Evolutionary conservation across 2,888 invertebrate species (phyloP).

Genomic region (Dryobota labecula): DNA sequence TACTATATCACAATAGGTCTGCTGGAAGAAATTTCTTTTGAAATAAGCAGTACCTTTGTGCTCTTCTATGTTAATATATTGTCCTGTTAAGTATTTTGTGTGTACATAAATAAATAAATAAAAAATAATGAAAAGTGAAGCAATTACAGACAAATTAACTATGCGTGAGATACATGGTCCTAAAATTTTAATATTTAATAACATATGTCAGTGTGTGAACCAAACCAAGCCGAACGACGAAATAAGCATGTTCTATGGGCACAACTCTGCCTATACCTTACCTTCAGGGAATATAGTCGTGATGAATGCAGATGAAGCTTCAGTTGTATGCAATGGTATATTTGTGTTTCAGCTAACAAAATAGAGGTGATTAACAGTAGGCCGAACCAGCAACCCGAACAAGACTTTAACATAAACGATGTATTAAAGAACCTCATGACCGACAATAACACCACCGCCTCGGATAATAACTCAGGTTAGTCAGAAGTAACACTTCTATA

Average conservation of each 20-base stretch:
- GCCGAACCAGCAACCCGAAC: slow-evolving; percentile 85
- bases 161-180: too few species aligned
- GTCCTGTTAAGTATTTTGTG: too few species aligned
- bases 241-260: not conserved
- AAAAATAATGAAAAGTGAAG: too few species aligned
- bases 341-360: slow-evolving; percentile 82
- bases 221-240: too few species aligned
- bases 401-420: slow-evolving; percentile 89
- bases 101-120: too few species aligned
- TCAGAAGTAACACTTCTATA: not conserved
- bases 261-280: not conserved
- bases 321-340: not conserved
- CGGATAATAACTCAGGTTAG: slow-evolving; percentile 83
- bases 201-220: too few species aligned
- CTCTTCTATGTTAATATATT: too few species aligned
- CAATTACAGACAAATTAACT: too few species aligned
- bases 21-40: too few species aligned
- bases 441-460: slow-evolving; percentile 75
- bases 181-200: too few species aligned
- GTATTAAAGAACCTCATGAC: slow-evolving; percentile 90
- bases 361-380: slow-evolving; percentile 87
- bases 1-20: too few species aligned
- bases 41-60: too few species aligned
- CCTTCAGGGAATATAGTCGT: not conserved
- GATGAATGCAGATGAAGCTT: not conserved